Evolutionary conservation across 1,140 invertebrate genomes (phyloP).

Genomic region (Ceratosolen fusciceps): DNA sequence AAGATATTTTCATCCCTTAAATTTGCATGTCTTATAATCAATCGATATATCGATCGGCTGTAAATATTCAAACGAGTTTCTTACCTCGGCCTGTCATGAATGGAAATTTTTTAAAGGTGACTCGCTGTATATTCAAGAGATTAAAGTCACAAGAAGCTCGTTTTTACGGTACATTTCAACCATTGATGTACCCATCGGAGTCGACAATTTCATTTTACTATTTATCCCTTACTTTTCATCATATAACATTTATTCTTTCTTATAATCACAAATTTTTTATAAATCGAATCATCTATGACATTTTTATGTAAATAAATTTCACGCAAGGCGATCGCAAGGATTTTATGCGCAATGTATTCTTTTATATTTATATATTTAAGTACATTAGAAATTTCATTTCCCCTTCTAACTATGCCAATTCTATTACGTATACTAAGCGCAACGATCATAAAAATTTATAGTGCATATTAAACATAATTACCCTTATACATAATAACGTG

Average conservation of each 20-base stretch:
- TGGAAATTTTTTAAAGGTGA: not conserved
- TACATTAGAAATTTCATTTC: no score
- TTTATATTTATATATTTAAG: no score
- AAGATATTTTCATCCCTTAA: conserved; percentile 2
- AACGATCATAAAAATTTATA: no score
- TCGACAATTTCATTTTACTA: conserved; percentile 9
- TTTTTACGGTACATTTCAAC: conserved; percentile 36
- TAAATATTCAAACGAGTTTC: conserved; percentile 50
- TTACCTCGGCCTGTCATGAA: conserved; percentile 18
- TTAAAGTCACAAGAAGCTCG: not conserved
- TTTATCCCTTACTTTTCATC: not conserved
- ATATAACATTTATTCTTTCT: not conserved
- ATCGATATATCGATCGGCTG: conserved; percentile 34
- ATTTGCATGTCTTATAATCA: conserved; percentile 47
- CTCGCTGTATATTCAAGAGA: not conserved
- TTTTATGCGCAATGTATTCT: no score
- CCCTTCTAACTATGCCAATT: no score
- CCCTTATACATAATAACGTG: no score
- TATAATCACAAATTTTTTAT: no score
- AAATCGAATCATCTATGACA: no score
- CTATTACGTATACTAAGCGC: no score
- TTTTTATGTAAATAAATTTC: no score
- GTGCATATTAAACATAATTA: no score
- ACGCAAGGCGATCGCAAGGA: no score
- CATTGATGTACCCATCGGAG: not conserved